Base-by-base conservation (phyloP, 2,888 invertebrate species). In the Archips crataeganus region DNA sequence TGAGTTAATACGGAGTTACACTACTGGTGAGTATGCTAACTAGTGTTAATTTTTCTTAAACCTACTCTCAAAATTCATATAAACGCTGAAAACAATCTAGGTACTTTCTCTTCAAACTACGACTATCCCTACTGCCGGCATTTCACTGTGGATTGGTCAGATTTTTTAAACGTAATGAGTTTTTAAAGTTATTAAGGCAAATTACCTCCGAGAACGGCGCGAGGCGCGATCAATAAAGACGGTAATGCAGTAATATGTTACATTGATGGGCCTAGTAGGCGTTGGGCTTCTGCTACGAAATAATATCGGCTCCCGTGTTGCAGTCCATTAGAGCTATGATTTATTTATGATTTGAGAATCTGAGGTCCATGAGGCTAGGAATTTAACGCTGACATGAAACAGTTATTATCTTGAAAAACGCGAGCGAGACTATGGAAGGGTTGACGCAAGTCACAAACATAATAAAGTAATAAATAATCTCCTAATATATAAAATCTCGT, bases 161-260 rank as follows among this genome's bases (percentile, higher is more conserved):
- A 82, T 86, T 86, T 83, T 85, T 85, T 83, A 85, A 87, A 83
- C 83, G 82, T 80, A 90, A 92, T 90, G 89, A 90, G 87, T 89
- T 92, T 89, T 89, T 83, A 85, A 88, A 90, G 91, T 90, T 91
- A 92, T 93, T 91, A 92, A 89, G 85, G 86, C 85, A 91, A 92
- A 92, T 92, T 89, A 87, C 90, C 83, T 85, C 85, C 78, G 83
- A 83, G 85, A 84, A 78, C 83, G 85, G 81, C 79, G 82, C 79
- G 81, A 81, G 81, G 83, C 80, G 81, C 80, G 82, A 87, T 88
- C 88, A 88, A 87, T 87, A 87, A 83, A 81, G 79, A 80, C 80
- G 83, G 85, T 91, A 88, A 90, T 90, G 87, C 80, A 84, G 85
- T 91, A 88, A 90, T 90, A 87, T 82, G 86, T 86, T 85, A 79